Conservation (phyloP, 2,113 vertebrate species). For the Pandion haliaetus region DNA sequence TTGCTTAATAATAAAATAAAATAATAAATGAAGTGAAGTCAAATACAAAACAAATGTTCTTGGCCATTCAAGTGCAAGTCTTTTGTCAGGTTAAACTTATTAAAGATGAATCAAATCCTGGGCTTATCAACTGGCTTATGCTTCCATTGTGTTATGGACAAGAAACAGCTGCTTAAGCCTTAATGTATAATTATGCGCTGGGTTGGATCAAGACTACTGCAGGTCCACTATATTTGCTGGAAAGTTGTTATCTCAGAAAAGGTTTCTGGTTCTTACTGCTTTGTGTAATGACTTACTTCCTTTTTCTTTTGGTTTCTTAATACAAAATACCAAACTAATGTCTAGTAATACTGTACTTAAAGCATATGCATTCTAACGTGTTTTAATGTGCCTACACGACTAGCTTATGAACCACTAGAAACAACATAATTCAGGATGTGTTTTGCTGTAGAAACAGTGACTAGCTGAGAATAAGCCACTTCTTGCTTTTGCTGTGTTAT, state of each 20-base stretch:
- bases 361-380: not conserved
- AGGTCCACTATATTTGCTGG: not conserved
- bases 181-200: not conserved
- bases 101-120: not conserved
- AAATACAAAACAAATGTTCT: not conserved
- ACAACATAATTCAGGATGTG: not conserved
- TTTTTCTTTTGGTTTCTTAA: not conserved
- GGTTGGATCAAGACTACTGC: not conserved
- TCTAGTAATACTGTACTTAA: not conserved
- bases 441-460: not conserved
- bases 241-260: not conserved
- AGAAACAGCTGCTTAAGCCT: not conserved
- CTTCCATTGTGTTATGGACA: not conserved
- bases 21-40: not conserved
- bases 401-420: not conserved
- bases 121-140: not conserved
- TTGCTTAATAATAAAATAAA: not conserved
- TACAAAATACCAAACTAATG: not conserved
- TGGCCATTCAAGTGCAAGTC: not conserved
- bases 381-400: not conserved
- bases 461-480: not conserved
- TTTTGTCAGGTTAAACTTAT: not conserved
- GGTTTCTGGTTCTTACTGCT: not conserved
- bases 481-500: not conserved
- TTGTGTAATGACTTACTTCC: not conserved